Conservation (phyloP, 2,113 vertebrate species). For the Syngnathoides biaculeatus region DNA sequence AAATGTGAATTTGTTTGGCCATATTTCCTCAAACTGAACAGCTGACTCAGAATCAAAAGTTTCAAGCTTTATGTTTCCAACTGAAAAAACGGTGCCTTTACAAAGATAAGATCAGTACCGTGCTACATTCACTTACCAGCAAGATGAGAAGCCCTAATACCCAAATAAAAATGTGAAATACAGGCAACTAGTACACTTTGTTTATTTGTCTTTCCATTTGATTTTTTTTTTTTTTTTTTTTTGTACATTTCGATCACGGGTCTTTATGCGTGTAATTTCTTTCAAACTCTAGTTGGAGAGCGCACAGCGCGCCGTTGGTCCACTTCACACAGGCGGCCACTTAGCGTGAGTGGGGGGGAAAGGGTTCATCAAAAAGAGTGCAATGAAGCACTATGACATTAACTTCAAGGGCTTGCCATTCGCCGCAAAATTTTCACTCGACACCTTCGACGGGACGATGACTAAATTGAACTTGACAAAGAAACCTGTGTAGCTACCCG, state of each 20-base stretch:
- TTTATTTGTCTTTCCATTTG: not conserved
- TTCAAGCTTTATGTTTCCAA: not conserved
- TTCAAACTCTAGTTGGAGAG: constrained; percentile 4
- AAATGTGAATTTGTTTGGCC: not conserved
- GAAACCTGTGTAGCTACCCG: too few relatives aligned
- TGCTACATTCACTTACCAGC: too few relatives aligned
- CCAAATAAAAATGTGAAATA: too few relatives aligned
- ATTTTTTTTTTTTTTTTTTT: too few relatives aligned
- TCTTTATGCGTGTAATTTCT: not conserved
- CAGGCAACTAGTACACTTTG: too few relatives aligned
- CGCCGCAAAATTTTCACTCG: not conserved
- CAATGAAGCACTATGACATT: constrained; percentile 1
- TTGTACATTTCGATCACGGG: not conserved
- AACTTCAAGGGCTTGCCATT: not conserved
- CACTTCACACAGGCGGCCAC: not conserved
- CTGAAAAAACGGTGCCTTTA: not conserved
- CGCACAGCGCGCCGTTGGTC: not conserved
- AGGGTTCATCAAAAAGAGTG: not conserved
- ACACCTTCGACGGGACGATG: not conserved
- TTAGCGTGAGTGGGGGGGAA: not conserved
- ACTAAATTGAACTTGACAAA: not conserved
- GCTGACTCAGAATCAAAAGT: not conserved
- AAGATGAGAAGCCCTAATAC: too few relatives aligned
- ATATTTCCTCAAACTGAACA: not conserved
- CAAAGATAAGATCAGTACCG: not conserved